Base-by-base conservation (phyloP, 2,797 vertebrate species). In the Clarias pachynema region DNA sequence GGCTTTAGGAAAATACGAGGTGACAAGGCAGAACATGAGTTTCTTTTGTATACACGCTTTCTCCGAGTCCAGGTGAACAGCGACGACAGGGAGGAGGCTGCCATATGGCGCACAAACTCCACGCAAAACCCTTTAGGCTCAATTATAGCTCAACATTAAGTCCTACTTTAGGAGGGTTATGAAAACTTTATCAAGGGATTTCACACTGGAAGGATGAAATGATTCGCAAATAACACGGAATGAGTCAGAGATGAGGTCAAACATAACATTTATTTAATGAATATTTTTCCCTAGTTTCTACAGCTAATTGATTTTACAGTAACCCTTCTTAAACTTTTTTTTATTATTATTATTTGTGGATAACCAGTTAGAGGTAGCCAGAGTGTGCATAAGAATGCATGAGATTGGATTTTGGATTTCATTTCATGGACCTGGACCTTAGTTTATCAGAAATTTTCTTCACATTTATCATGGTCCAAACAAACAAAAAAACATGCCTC, bases 1-100 rank as follows among this genome's bases (percentile, higher is more conserved):
- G 31, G 40, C 83, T 86, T 73, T 66, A 40, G 86, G 78, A 85
- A 84, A 87, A 86, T 79, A 57, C 69, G 80, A 75, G 74, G 80
- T 81, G 79, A 73, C 75, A 88, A 85, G 84, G 79, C 72, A 87
- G 74, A 81, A 65, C 62, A 70, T 18, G 57, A 83, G 69, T 80
- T 63, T 70, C 83, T 53, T 72, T 87, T 75, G 49, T 85, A 29
- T 65, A 29, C 72, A 3, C 44, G 44, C 59, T 63, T 44, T n/a
- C 68, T 75, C 70, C 31, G 29, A 82, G 34, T 60, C 65, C 70
- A 85, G 84, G 84, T 85, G 78, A 85, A 75, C 29, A 40, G 14
- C 53, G 16, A 26, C 24, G 69, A 66, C 31, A 15, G 62, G 37
- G 44, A 77, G 22, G 82, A 66, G n/a, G 73, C 60, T 57, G 72